Conservation (phyloP, 2,113 vertebrate genomes). For the Hystrix cristata region DNA sequence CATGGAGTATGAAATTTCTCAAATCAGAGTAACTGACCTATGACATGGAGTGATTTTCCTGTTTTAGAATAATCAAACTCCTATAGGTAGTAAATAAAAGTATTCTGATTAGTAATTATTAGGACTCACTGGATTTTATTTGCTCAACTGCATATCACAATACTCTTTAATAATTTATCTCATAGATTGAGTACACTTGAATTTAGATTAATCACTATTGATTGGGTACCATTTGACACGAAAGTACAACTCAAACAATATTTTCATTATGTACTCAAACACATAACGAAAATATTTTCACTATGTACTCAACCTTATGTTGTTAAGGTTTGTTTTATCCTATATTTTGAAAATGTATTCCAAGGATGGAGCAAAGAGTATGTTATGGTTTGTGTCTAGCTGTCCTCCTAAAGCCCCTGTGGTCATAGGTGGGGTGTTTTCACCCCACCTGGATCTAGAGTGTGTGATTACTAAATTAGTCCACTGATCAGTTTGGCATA, state of each 20-base stretch:
- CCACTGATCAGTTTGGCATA: too few species aligned
- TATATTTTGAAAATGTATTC: neutral
- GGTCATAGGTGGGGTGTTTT: too few species aligned
- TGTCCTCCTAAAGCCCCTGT: too few species aligned
- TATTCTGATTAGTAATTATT: neutral
- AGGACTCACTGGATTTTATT: neutral
- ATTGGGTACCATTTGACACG: neutral
- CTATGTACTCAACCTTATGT: neutral
- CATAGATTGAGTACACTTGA: neutral
- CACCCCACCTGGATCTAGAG: too few species aligned
- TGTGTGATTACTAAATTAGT: too few species aligned
- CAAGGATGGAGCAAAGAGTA: neutral
- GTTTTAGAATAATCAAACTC: slow-evolving; percentile 55
- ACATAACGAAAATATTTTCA: neutral
- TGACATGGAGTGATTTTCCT: slow-evolving; percentile 49
- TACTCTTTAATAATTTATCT: slow-evolving; percentile 30
- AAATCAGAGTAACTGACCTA: slow-evolving; percentile 67
- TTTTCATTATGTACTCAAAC: neutral
- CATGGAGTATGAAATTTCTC: slow-evolving; percentile 73
- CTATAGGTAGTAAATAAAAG: slow-evolving; percentile 22
- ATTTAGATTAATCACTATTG: slow-evolving; percentile 36
- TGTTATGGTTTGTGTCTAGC: neutral
- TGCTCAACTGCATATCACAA: neutral
- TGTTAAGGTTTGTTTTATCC: slow-evolving; percentile 23
- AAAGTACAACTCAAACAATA: neutral